A percentile compares a stretch with the other conserved stretches of the same genome.
These are phyloP conservation scores for Holocentrus rufus DNA, from an alignment of 2,797 vertebrate genomes.

Conservation along the genomic window DNA sequence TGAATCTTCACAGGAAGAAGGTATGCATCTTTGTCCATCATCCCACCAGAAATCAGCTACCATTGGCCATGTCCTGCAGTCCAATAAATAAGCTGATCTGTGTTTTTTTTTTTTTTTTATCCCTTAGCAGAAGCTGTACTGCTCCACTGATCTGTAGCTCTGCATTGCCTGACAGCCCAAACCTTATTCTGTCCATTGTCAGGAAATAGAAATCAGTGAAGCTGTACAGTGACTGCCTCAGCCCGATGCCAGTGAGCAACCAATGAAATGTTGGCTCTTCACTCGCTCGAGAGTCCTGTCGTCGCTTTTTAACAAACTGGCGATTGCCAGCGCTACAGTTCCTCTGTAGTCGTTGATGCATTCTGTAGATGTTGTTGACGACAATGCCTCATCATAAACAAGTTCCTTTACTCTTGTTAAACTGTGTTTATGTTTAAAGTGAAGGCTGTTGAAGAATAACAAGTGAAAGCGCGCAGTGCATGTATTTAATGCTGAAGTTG, in stretches of 20 bases:
- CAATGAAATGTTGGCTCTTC: conserved; percentile 67
- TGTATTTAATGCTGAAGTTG: conserved; percentile 77
- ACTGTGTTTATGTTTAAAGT: conserved; percentile 64
- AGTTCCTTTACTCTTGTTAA: conserved; percentile 58
- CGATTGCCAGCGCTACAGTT: conserved; percentile 40
- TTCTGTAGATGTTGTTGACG: conserved; percentile 65
- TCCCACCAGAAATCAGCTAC: conserved; percentile 27
- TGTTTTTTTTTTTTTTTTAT: conserved; percentile 31
- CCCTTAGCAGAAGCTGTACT: conserved; percentile 49
- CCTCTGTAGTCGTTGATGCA: conserved; percentile 48
- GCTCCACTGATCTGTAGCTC: conserved; percentile 57
- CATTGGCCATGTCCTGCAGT: conserved; percentile 12
- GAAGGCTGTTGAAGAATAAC: conserved; percentile 73
- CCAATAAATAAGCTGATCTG: conserved; percentile 38
- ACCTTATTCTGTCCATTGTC: conserved; percentile 3
- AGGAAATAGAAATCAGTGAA: conserved; percentile 53
- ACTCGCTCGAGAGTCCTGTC: conserved; percentile 59
- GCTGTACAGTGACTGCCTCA: conserved; percentile 61
- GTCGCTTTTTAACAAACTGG: conserved; percentile 50
- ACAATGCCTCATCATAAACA: conserved; percentile 42
- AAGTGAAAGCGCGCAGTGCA: conserved; percentile 77
- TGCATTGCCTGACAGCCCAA: conserved; percentile 13
- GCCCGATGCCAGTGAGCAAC: conserved; percentile 61
- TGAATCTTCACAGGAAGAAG: conserved; percentile 51
- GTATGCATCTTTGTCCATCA: conserved; percentile 52